Evolutionary conservation across 2,888 invertebrate species (phyloP), one percentile per base, ranked within the genome.

Genomic region (Sturmia bella): DNA sequence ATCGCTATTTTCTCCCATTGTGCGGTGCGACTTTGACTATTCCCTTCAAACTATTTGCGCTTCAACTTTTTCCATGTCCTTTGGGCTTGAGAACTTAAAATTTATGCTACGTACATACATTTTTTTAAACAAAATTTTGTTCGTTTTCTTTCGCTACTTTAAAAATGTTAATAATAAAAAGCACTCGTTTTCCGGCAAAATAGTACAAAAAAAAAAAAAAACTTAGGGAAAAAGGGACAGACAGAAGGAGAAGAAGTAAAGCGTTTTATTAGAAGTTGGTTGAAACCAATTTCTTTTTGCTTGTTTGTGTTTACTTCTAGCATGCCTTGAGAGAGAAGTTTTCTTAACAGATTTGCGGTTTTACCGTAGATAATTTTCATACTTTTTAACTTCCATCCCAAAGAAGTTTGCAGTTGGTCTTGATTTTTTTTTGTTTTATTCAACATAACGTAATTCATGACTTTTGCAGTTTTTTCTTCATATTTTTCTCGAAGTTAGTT

Each of bases 341-440:
- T 54, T 27, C 27, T 27, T 54, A 13, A 27, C 27, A 54, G 27
- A 15, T 54, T 54, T 54, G n/a, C n/a, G 54, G 54, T 15, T 54
- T 32, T 24, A 52, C 24, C 1, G 6, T 52, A 32, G 32, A 32
- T 32, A 32, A 32, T 3, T 32, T 24, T 17, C 9, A 3, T 45
- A 17, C 45, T 45, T 45, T 45, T 45, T 13, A 3, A 50, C 3
- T 48, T 19, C 19, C 12, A 11, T 48, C 12, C 9, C 21, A 19
- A 5, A 1, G 12, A 50, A 6, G 15, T 1, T 50, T 50, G 13
- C 13, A 6, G 21, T 24, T 50, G 4, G 21, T 50, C n/a, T 50
- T 24, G 24, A 1, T n/a, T 24, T 24, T n/a, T 3, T 12, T 3
- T 11, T 17, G 3, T 4, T 3, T 43, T 45, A 45, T 45, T 45